These are phyloP conservation scores for Rhizoglyphus robini DNA, from an alignment of 1,140 invertebrate species.

Conservation along the genomic window DNA sequence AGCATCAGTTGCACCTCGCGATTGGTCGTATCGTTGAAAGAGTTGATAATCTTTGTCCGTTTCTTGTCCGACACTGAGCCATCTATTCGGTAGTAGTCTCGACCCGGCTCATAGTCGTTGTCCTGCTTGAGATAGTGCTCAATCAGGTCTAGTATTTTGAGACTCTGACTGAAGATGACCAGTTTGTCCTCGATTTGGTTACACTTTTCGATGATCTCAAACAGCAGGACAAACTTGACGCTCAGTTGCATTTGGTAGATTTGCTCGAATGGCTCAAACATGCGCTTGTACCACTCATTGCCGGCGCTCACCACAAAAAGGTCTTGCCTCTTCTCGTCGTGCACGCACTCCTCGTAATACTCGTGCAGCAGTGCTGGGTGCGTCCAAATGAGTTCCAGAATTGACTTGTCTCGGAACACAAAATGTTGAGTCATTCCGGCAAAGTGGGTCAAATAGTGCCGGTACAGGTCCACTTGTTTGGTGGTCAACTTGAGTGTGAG, in stretches of 20 bases:
- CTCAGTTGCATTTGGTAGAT: slow-evolving; percentile 62
- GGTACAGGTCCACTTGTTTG: slow-evolving; percentile 60
- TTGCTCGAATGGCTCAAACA: slow-evolving; percentile 37
- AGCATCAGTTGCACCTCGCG: slow-evolving; percentile 70
- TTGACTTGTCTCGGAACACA: slow-evolving; percentile 79
- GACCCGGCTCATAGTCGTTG: slow-evolving; percentile 34
- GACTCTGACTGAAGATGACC: slow-evolving; percentile 89
- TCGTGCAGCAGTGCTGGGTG: slow-evolving; percentile 89
- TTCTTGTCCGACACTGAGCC: slow-evolving; percentile 65
- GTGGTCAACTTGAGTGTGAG: slow-evolving; percentile 69
- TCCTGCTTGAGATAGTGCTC: slow-evolving; percentile 63
- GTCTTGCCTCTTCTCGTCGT: not conserved
- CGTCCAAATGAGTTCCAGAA: slow-evolving; percentile 99
- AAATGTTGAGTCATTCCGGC: not conserved
- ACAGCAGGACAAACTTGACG: slow-evolving; percentile 86
- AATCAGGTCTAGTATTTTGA: slow-evolving; percentile 90
- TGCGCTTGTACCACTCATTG: not conserved
- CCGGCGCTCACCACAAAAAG: not conserved
- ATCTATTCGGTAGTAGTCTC: slow-evolving; percentile 79
- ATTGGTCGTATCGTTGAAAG: slow-evolving; percentile 68
- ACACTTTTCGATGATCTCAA: slow-evolving; percentile 84
- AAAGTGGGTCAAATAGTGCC: slow-evolving; percentile 18
- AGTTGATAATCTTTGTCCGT: slow-evolving; percentile 58
- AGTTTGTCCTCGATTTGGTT: slow-evolving; percentile 71
- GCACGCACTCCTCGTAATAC: not conserved